Evolutionary conservation across 2,113 vertebrate genomes (phyloP).

Genomic region (Rhynchomys soricoides): DNA sequence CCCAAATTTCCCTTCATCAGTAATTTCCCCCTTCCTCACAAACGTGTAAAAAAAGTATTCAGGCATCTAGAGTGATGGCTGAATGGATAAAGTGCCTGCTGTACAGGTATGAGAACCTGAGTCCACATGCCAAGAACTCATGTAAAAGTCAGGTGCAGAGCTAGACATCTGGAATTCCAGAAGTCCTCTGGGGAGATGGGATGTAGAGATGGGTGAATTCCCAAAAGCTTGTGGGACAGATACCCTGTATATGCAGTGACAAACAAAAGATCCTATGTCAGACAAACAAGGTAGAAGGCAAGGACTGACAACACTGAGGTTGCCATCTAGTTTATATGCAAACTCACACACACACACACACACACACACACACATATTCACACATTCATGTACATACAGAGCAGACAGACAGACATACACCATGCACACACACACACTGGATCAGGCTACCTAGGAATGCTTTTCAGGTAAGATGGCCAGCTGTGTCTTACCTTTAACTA

Average conservation of each 20-base stretch:
- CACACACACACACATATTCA: not conserved
- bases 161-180: not conserved
- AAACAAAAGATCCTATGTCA: not conserved
- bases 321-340: not conserved
- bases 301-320: not conserved
- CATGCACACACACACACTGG: not conserved
- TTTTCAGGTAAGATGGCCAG: conserved; percentile 74
- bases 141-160: not conserved
- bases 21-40: conserved; percentile 50
- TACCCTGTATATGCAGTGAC: not conserved
- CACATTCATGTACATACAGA: not conserved
- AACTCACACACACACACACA: not conserved
- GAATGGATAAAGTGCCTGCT: not conserved
- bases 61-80: not conserved
- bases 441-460: conserved; percentile 51
- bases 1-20: not conserved
- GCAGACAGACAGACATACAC: not conserved
- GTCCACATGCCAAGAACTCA: not conserved
- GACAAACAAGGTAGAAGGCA: not conserved
- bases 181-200: not conserved
- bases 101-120: not conserved
- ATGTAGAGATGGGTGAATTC: not conserved
- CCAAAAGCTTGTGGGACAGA: not conserved
- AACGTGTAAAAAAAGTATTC: not conserved
- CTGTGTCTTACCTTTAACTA: conserved; percentile 63